Conservation (phyloP, 1,140 invertebrate genomes). For the Helicoverpa armigera region DNA sequence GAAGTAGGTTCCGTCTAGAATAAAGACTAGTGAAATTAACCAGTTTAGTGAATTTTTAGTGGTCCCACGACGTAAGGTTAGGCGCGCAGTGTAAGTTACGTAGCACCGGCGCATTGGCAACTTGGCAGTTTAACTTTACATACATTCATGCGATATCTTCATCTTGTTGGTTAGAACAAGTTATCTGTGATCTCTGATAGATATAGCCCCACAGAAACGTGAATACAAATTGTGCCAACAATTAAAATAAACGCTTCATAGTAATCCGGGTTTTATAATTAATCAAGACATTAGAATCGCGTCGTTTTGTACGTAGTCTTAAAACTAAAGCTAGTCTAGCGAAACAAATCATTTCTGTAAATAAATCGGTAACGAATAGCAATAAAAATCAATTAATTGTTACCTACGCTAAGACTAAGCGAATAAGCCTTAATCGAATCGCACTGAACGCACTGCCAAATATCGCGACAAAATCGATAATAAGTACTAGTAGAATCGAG, state of each 20-base stretch:
- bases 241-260: conserved; percentile 56
- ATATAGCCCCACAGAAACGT: conserved; percentile 57
- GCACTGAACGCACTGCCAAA: conserved; percentile 57
- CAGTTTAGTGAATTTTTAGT: conserved; percentile 79
- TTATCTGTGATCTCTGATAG: conserved; percentile 63
- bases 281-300: conserved; percentile 48
- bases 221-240: conserved; percentile 68
- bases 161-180: conserved; percentile 52
- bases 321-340: conserved; percentile 47
- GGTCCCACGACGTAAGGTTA: conserved; percentile 77
- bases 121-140: conserved; percentile 57
- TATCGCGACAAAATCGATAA: conserved; percentile 37
- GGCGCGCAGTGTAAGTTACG: conserved; percentile 66
- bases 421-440: conserved; percentile 39
- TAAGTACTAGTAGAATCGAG: conserved; percentile 62
- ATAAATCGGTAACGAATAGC: conserved; percentile 37
- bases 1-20: conserved; percentile 75
- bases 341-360: conserved; percentile 22
- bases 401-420: conserved; percentile 38
- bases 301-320: conserved; percentile 36
- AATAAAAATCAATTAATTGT: conserved; percentile 47
- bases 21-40: conserved; percentile 79
- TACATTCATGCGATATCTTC: conserved; percentile 7
- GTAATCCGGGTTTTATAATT: conserved; percentile 27
- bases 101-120: conserved; percentile 76